Evolutionary conservation across 2,888 invertebrate genomes (phyloP), one percentile per base, ranked within the genome.

Genomic region (Ophion ventricosus): DNA sequence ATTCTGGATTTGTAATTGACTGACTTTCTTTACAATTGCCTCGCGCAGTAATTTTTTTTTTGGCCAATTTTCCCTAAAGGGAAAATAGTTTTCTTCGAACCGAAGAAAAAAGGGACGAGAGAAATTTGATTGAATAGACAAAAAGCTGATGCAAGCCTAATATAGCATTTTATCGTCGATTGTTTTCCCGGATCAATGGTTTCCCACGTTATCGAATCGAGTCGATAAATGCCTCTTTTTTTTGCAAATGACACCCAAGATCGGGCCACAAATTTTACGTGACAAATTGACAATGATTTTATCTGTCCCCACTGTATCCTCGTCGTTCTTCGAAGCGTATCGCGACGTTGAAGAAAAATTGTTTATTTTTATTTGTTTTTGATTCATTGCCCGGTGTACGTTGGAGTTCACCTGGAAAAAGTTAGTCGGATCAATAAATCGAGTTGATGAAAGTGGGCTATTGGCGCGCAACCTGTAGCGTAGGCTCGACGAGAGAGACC

Each of bases 361-460:
- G 40, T 40, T 40, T 40, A 10, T 26, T 76, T 40, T n/a, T 59
- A 25, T 66, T 56, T 57, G n/a, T 80, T 57, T 80, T 26, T 70
- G 35, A 77, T 67, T 74, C 43, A 61, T 79, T 82, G 79, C 72
- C 79, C 70, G 66, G 82, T 82, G 82, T 82, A 75, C 56, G 75
- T 82, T 76, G 35, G 64, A 75, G 81, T 81, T 84, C 81, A 78
- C 81, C 84, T 84, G 79, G 82, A 84, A 82, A 84, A 84, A 81
- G 84, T 84, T 74, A 75, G 82, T 70, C 61, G 84, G 84, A 84
- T 84, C 84, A 72, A 84, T 84, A 82, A 84, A 82, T 84, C 79
- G 82, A 84, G 84, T 84, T 82, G 79, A 84, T 66, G 84, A 82
- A 84, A 84, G 84, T 84, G 84, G 84, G 84, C 84, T 84, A 84